Base-by-base conservation (phyloP, 1,140 invertebrate genomes). In the Popillia japonica region DNA sequence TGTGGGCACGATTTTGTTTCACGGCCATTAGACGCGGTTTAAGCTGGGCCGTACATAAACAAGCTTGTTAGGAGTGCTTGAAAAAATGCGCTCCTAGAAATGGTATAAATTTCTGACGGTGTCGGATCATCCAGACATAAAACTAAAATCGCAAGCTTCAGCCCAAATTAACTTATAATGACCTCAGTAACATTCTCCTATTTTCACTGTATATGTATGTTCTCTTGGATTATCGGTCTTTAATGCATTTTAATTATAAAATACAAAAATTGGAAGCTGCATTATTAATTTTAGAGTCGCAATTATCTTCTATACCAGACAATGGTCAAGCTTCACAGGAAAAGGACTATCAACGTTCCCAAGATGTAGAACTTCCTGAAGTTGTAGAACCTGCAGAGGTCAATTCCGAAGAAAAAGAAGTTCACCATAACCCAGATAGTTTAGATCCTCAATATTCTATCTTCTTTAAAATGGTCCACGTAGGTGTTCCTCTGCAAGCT, bases 381-480 rank as follows among this genome's bases (percentile, higher is more conserved):
- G 68, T 84, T 80, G 78, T 41, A 72, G 81, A 87, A 44, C 83
- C 81, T 79, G 80, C 84, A 59, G 79, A 86, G 14, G 79, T 59
- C 81, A 55, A 55, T 48, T 41, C 17, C 0, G 48, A 27, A 74
- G 1, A 10, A 9, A 76, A 76, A 9, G 44, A 27, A 55, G 6
- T n/a, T 17, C 6, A 6, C 6, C 41, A n/a, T 6, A 76, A 77
- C 48, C 61, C 77, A 79, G 68, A 76, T 73, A 55, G 55, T 73
- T 86, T 90, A 80, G 91, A 94, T 87, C 92, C 93, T 22, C 88
- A 90, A 81, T 96, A 93, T 87, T 89, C 90, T 55, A 94, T 92
- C 87, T 98, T 92, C 87, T 93, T 96, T 48, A 96, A 95, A 90
- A 96, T 98, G 96, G 81, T 97, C 3, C 92, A 94, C 81, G 89